phyloP scores from a whole-genome alignment of 2,797 vertebrate genomes.

The Malacoctenus gilli region DNA sequence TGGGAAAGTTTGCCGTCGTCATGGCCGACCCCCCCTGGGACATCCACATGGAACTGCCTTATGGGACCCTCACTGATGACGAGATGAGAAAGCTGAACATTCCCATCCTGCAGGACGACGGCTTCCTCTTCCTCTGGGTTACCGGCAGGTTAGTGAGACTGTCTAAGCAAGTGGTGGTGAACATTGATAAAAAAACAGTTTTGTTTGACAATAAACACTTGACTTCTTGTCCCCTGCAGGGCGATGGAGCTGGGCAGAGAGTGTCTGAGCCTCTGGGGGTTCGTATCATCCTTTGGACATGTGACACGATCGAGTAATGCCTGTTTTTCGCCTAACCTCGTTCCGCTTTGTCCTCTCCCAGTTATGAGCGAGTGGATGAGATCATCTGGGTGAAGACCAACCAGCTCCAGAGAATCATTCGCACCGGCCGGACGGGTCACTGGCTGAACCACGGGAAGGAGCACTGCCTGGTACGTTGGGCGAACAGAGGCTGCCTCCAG shows the following conservation, averaged over 20 bases:
- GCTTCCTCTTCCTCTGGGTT: slow-evolving; percentile 97
- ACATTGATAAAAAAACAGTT: too few species aligned
- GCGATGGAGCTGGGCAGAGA: slow-evolving; percentile 94
- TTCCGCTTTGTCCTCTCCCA: slow-evolving; percentile 46
- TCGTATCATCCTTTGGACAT: slow-evolving; percentile 47
- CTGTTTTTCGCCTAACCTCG: not conserved
- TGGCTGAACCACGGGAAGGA: slow-evolving; percentile 96
- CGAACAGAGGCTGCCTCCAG: too few species aligned
- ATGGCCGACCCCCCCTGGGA: slow-evolving; percentile 98
- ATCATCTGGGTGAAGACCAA: slow-evolving; percentile 98
- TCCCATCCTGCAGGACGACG: slow-evolving; percentile 92
- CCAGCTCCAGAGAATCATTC: slow-evolving; percentile 93
- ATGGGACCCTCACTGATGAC: slow-evolving; percentile 93
- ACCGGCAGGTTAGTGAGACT: slow-evolving; percentile 85
- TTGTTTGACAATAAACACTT: too few species aligned
- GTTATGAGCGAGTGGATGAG: slow-evolving; percentile 92
- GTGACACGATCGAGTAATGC: fast-evolving
- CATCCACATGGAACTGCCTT: slow-evolving; percentile 97
- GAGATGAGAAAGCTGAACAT: slow-evolving; percentile 97
- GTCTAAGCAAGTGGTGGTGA: too few species aligned
- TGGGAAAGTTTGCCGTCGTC: slow-evolving; percentile 95
- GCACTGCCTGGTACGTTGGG: slow-evolving; percentile 86
- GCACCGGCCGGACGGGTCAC: slow-evolving; percentile 91
- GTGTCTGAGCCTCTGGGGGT: slow-evolving; percentile 95
- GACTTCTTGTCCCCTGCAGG: slow-evolving; percentile 74